Base-by-base conservation (phyloP, 1,140 invertebrate species). In the Aphelinus atriplicis region DNA sequence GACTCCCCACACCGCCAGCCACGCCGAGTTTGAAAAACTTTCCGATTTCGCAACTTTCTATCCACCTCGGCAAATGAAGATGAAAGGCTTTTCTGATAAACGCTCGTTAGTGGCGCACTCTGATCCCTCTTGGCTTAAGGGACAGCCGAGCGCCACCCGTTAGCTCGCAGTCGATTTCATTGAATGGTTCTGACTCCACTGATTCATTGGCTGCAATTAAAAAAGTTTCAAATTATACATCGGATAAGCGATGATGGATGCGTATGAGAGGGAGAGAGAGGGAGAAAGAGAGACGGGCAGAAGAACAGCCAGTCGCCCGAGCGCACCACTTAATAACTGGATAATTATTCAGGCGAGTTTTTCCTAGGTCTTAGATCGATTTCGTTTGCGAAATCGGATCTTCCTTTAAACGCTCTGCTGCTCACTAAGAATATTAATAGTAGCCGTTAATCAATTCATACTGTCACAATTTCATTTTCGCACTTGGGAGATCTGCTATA, bases 61-160 rank as follows among this genome's bases (percentile, higher is more conserved):
- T 70, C 5, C 48, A 43, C 64, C 51, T n/a, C 7, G 57, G 51
- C 76, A 80, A 79, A 80, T 80, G 76, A 80, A 80, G 79, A 80
- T 74, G 78, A 80, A 80, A 80, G 79, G 79, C 76, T 76, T 58
- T 71, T 71, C 71, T 71, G 73, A 80, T 76, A 78, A 76, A 56
- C 70, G 65, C 71, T 80, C 78, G 73, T 79, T 80, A 80, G 71
- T 78, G 70, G 55, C 55, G 10, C 53, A 42, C 47, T 50, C 47
- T 1, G 26, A 26, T 67, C 53, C 50, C 47, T 46, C 48, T 26
- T 57, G 57, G 46, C 47, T 26, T 42, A 42, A n/a, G 68, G 47
- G 58, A 71, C 57, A 69, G 56, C 61, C 50, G 46, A n/a, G 7
- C 62, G 47, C 26, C 60, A 3, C 69, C n/a, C 42, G 63, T 63